Evolutionary conservation across 2,797 vertebrate species (phyloP).

Genomic region (Melanotaenia parkinsoni): DNA sequence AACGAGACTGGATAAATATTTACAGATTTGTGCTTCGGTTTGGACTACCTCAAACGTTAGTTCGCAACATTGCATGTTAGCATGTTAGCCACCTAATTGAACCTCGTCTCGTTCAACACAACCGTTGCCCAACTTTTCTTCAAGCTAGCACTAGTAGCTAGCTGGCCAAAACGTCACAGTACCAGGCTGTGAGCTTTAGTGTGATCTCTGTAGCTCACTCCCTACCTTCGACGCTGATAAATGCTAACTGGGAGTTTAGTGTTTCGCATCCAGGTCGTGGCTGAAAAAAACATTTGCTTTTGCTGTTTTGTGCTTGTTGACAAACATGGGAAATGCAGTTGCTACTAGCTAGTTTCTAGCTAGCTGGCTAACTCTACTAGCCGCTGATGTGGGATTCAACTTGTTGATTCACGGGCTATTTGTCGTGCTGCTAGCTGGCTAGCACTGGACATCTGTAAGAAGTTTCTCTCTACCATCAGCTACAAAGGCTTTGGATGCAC

Average conservation of each 20-base stretch:
- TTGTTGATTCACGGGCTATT: slow-evolving; percentile 81
- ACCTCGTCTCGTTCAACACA: slow-evolving; percentile 50
- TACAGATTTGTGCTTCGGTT: background rate
- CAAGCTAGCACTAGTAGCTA: slow-evolving; percentile 63
- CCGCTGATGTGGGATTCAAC: slow-evolving; percentile 81
- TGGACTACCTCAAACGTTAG: slow-evolving; percentile 10
- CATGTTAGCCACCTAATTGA: slow-evolving; percentile 66
- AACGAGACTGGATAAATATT: slow-evolving; percentile 26
- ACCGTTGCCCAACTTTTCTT: slow-evolving; percentile 67
- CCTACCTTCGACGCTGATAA: background rate
- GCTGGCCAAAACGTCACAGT: slow-evolving; percentile 46
- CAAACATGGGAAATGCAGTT: slow-evolving; percentile 73
- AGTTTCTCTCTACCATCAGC: slow-evolving; percentile 30
- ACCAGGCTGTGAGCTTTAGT: slow-evolving; percentile 5
- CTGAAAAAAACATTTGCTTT: slow-evolving; percentile 22
- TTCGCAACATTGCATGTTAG: slow-evolving; percentile 56
- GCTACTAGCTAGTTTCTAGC: slow-evolving; percentile 71
- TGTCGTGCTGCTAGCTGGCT: slow-evolving; percentile 70
- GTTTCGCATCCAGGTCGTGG: background rate
- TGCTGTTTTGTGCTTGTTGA: slow-evolving; percentile 48
- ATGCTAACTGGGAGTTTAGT: slow-evolving; percentile 7
- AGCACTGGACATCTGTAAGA: slow-evolving; percentile 59
- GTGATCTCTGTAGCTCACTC: slow-evolving; percentile 1
- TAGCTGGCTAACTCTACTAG: slow-evolving; percentile 71
- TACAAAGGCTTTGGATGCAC: slow-evolving; percentile 73